Percentiles rank a stretch among this genome's conserved stretches.
phyloP scores from a whole-genome alignment of 1,140 invertebrate species.

The Eumaeus atala region DNA sequence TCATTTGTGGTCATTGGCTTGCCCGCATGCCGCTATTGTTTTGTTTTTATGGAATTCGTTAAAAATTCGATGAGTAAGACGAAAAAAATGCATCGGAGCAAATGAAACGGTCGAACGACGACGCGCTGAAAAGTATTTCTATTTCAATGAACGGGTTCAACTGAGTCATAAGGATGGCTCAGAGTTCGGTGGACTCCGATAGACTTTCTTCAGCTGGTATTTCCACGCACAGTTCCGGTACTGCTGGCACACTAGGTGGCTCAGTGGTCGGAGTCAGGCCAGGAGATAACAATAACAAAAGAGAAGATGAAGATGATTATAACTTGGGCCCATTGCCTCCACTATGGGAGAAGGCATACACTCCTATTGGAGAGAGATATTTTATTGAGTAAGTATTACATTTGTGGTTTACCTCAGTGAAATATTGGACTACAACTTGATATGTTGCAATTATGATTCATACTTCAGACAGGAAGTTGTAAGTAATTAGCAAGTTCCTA shows the following conservation, averaged over 20 bases:
- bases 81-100: slow-evolving; percentile 27
- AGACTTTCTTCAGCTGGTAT: slow-evolving; percentile 65
- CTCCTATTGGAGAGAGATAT: slow-evolving; percentile 96
- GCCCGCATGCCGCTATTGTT: slow-evolving; percentile 53
- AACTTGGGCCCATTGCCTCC: slow-evolving; percentile 89
- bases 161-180: slow-evolving; percentile 44
- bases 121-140: slow-evolving; percentile 15
- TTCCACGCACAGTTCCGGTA: slow-evolving; percentile 65
- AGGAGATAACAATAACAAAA: slow-evolving; percentile 49
- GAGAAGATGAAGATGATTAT: slow-evolving; percentile 68
- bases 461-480: background rate
- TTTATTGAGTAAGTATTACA: slow-evolving; percentile 93
- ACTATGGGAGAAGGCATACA: slow-evolving; percentile 98
- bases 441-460: background rate
- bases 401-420: no score
- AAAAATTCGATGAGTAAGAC: slow-evolving; percentile 49
- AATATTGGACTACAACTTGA: background rate
- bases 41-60: slow-evolving; percentile 61
- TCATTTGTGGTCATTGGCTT: slow-evolving; percentile 54
- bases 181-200: slow-evolving; percentile 65
- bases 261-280: slow-evolving; percentile 61
- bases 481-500: no score
- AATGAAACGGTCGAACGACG: slow-evolving; percentile 18
- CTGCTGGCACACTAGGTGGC: slow-evolving; percentile 57
- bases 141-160: slow-evolving; percentile 1